Evolutionary conservation across 2,888 invertebrate genomes (phyloP).

Genomic region (Lasioglossum oenotherae): DNA sequence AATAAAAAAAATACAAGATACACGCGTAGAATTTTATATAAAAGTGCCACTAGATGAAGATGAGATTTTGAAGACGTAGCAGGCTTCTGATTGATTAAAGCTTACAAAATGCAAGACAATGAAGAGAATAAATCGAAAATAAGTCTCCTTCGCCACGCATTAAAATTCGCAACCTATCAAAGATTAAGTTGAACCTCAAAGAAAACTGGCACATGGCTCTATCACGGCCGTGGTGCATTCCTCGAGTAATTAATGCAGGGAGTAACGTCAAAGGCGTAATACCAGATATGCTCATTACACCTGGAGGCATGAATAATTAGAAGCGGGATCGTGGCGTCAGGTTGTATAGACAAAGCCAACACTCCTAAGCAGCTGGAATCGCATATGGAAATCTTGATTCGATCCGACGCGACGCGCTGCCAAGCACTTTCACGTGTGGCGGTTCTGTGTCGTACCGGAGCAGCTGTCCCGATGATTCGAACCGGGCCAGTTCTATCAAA

Average conservation of each 20-base stretch:
- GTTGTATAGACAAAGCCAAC: conserved; percentile 5
- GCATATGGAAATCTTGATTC: conserved; percentile 34
- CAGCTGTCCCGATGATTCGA: conserved; percentile 20
- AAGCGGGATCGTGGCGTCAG: not conserved
- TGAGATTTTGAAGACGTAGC: not conserved
- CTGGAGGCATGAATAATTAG: conserved; percentile 28
- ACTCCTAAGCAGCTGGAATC: conserved; percentile 17
- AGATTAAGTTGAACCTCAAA: not conserved
- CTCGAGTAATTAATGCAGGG: conserved; percentile 22
- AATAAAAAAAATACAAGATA: not conserved
- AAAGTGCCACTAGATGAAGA: not conserved
- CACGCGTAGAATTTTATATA: not conserved
- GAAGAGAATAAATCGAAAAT: no score
- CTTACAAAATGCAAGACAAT: no score
- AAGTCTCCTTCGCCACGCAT: no score
- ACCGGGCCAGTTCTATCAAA: conserved; percentile 1
- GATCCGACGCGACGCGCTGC: not conserved
- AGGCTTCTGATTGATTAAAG: no score
- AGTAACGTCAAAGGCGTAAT: conserved; percentile 8
- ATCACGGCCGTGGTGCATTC: not conserved
- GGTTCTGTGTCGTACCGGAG: not conserved
- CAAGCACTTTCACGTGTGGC: not conserved
- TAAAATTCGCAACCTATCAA: not conserved
- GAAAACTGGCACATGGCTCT: no score
- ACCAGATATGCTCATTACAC: conserved; percentile 16